Base-by-base conservation (phyloP, 2,113 vertebrate species). In the Trachemys scripta region DNA sequence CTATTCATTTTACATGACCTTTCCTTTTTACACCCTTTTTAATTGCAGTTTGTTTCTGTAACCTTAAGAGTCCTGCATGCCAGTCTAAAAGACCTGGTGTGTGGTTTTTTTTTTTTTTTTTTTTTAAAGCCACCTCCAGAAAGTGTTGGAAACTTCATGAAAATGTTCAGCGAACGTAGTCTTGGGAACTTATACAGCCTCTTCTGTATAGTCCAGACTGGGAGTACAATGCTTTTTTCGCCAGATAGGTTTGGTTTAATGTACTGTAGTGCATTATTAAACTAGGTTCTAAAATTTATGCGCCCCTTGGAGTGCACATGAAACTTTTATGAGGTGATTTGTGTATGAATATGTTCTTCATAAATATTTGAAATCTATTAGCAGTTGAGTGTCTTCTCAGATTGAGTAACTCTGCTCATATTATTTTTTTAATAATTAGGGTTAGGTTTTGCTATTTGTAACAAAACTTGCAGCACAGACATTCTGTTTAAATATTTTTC, bases 1-100 rank as follows among this genome's bases (percentile, higher is more conserved):
- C 81, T 91, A 94, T 95, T 96, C 96, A 97, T 96, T 96, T 96
- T 93, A 91, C 65, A 49, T 75, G 94, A 96, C 94, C 94, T 93
- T 97, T 91, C 95, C 80, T 95, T 95, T 95, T 95, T 96, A 96
- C 82, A 90, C 88, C 89, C 88, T 92, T 91, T 94, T 96, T 96
- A 94, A 95, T 88, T 95, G 80, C 76, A 79, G 38, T 47, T 94
- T 96, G 82, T 94, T 97, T 98, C 93, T 94, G 76, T 95, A 94
- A 95, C 84, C 95, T 92, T 87, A 56, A 78, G 53, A 85, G 57
- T 87, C 65, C 31, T 92, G 7, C 11, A 53, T 79, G 72, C 16
- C 1, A 7, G 49, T 75, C 20, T 29, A 88, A 92, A 93, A 90
- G 35, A 69, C 89, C 38, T 38, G 38, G 38, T 38, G 87, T 0